Evolutionary conservation across 2,888 invertebrate species (phyloP).

Genomic region (Nymphalis urticae): DNA sequence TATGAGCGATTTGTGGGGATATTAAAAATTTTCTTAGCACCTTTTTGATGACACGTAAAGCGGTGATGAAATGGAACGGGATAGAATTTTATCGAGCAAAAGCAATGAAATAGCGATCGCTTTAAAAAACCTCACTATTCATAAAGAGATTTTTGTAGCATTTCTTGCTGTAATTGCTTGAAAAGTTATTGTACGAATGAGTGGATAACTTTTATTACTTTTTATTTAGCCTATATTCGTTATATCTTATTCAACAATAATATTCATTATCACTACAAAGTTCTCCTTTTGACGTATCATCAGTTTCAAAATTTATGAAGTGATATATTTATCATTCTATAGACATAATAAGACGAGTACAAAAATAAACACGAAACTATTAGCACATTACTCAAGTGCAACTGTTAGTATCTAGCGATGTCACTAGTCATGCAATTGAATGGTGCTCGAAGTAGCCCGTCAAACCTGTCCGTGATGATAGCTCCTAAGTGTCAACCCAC

Average conservation of each 20-base stretch:
- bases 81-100: slow-evolving; percentile 24
- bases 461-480: slow-evolving; percentile 41
- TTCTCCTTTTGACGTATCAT: background rate
- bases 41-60: slow-evolving; percentile 33
- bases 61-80: slow-evolving; percentile 21
- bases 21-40: slow-evolving; percentile 40
- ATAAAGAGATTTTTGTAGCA: background rate
- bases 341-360: slow-evolving; percentile 13
- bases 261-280: background rate
- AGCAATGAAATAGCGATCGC: slow-evolving; percentile 21
- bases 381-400: slow-evolving; percentile 33
- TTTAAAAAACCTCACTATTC: background rate
- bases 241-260: background rate
- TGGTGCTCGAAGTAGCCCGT: slow-evolving; percentile 45
- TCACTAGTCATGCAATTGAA: slow-evolving; percentile 39
- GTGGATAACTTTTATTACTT: background rate
- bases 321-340: slow-evolving; percentile 7
- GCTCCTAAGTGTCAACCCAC: slow-evolving; percentile 41
- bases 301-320: background rate
- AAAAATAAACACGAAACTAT: slow-evolving; percentile 31
- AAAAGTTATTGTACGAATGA: background rate
- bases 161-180: background rate
- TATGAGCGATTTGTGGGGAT: slow-evolving; percentile 65
- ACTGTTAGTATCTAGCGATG: slow-evolving; percentile 30
- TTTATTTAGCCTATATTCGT: background rate